Conservation (phyloP, 1,140 invertebrate species). For the Saccostrea cuccullata region DNA sequence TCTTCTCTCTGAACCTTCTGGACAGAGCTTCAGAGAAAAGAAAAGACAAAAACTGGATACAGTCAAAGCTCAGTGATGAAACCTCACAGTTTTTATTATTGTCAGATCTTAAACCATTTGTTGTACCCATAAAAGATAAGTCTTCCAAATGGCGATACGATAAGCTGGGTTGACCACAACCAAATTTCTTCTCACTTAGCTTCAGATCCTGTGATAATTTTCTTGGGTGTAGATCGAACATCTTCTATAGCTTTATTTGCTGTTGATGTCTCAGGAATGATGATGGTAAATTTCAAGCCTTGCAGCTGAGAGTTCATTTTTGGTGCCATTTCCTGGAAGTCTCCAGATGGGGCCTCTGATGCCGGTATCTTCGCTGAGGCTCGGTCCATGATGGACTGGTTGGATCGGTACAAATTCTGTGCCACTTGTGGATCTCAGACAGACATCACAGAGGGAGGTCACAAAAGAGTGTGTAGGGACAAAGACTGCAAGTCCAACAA, state of each 20-base stretch:
- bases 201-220: constrained; percentile 65
- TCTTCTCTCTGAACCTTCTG: constrained; percentile 70
- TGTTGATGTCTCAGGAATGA: constrained; percentile 65
- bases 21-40: constrained; percentile 71
- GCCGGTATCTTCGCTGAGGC: constrained; percentile 77
- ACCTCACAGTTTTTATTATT: too few relatives aligned
- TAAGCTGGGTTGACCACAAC: too few relatives aligned
- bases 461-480: too few relatives aligned
- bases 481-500: too few relatives aligned
- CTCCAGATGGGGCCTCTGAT: constrained; percentile 68
- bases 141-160: too few relatives aligned
- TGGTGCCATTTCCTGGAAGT: constrained; percentile 64
- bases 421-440: constrained; percentile 79
- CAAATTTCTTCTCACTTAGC: too few relatives aligned
- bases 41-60: constrained; percentile 70
- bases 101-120: too few relatives aligned
- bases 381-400: constrained; percentile 79
- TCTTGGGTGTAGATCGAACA: constrained; percentile 67
- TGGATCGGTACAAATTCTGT: constrained; percentile 79
- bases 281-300: constrained; percentile 53
- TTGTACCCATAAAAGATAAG: too few relatives aligned
- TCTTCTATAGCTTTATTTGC: constrained; percentile 72
- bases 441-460: too few relatives aligned
- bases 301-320: constrained; percentile 59
- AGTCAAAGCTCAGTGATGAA: too few relatives aligned